phyloP scores from a whole-genome alignment of 2,888 invertebrate species.

The Brachypterus glaber region DNA sequence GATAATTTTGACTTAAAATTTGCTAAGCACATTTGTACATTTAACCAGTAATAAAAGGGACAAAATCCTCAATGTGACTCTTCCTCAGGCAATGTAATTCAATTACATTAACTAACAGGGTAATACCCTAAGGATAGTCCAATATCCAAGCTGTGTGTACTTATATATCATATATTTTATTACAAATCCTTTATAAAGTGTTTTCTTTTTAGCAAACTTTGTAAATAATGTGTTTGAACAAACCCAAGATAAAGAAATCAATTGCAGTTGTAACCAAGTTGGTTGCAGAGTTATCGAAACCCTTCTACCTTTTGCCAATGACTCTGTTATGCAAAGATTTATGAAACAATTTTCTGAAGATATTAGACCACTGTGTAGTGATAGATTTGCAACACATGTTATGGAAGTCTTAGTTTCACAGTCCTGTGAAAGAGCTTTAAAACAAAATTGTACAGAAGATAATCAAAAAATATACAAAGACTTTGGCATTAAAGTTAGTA shows the following conservation, averaged over 20 bases:
- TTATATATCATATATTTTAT: neutral
- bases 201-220: slow-evolving; percentile 49
- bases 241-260: slow-evolving; percentile 59
- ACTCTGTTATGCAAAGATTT: slow-evolving; percentile 53
- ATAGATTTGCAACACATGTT: slow-evolving; percentile 72
- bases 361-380: slow-evolving; percentile 60
- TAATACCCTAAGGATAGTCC: too few species aligned
- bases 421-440: slow-evolving; percentile 46
- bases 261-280: slow-evolving; percentile 68
- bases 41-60: too few species aligned
- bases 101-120: too few species aligned
- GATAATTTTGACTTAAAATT: slow-evolving; percentile 13
- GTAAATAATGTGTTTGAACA: slow-evolving; percentile 68
- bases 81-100: too few species aligned
- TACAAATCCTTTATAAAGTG: too few species aligned
- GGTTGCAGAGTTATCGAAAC: slow-evolving; percentile 69
- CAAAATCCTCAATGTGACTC: too few species aligned
- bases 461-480: slow-evolving; percentile 46
- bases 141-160: too few species aligned
- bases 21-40: neutral
- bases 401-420: slow-evolving; percentile 58
- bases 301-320: slow-evolving; percentile 58
- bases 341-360: slow-evolving; percentile 54
- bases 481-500: slow-evolving; percentile 61
- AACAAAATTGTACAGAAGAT: slow-evolving; percentile 16